These are phyloP conservation scores for Emberiza fucata DNA, from an alignment of 2,113 vertebrate species.

Conservation along the genomic window DNA sequence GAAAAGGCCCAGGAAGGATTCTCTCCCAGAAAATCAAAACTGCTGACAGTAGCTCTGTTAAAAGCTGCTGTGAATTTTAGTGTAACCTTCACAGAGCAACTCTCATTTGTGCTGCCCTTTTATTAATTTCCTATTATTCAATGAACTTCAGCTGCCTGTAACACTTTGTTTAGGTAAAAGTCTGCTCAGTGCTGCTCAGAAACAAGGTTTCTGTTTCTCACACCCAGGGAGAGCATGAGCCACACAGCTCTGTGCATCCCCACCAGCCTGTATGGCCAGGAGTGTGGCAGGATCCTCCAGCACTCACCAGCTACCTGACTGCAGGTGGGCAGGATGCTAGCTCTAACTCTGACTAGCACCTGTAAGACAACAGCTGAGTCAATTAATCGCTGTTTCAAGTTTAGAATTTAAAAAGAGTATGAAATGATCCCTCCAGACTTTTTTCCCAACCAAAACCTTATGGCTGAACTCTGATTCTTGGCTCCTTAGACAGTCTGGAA, in stretches of 20 bases:
- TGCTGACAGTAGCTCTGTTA: not conserved
- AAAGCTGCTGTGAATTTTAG: not conserved
- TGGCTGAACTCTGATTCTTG: not conserved
- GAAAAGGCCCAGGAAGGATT: not conserved
- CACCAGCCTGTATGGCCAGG: accelerated
- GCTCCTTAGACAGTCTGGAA: not conserved
- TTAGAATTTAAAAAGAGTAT: accelerated
- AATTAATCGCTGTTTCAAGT: not conserved
- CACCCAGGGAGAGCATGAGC: not conserved
- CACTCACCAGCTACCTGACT: not conserved
- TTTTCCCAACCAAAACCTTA: not conserved
- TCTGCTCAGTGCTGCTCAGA: not conserved
- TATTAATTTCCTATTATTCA: not conserved
- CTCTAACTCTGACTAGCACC: not conserved
- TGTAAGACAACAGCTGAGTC: not conserved
- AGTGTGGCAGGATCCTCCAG: not conserved
- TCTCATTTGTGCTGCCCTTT: not conserved
- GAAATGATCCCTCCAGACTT: not conserved
- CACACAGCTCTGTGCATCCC: not conserved
- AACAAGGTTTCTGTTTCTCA: not conserved
- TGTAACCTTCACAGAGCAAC: not conserved
- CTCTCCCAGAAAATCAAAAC: not conserved
- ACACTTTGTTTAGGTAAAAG: not conserved
- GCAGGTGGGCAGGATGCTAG: not conserved
- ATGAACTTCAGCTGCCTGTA: not conserved